Conservation (phyloP, 1,140 invertebrate genomes). For the Aphelenchoides avenae region DNA sequence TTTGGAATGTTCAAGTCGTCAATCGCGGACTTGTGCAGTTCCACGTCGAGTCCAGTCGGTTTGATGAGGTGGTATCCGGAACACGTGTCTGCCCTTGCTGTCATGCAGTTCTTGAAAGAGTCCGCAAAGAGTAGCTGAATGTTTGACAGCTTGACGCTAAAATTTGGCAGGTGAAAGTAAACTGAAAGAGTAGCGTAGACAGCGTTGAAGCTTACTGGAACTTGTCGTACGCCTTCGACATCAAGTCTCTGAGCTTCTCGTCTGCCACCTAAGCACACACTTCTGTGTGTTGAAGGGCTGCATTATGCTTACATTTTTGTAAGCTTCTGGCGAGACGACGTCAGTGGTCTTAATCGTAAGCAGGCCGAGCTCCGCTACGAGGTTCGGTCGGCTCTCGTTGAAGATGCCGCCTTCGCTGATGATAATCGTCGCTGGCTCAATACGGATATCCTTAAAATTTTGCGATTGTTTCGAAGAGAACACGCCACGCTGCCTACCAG, state of each 20-base stretch:
- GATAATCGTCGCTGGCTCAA: conserved; percentile 80
- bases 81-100: conserved; percentile 28
- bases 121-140: conserved; percentile 70
- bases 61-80: conserved; percentile 66
- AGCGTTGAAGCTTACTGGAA: too few species aligned
- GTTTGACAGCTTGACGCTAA: conserved; percentile 74
- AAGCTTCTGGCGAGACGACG: conserved; percentile 59
- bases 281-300: too few species aligned
- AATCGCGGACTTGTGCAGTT: conserved; percentile 78
- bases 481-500: too few species aligned
- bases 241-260: conserved; percentile 69
- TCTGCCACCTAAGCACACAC: conserved; percentile 63
- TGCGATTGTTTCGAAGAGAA: too few species aligned
- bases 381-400: conserved; percentile 64
- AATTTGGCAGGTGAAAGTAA: too few species aligned
- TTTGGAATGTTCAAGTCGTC: conserved; percentile 84
- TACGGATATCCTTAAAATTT: conserved; percentile 76
- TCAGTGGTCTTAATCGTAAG: conserved; percentile 69
- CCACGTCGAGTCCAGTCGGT: conserved; percentile 74
- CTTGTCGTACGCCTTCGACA: conserved; percentile 78
- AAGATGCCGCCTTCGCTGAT: conserved; percentile 79
- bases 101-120: conserved; percentile 62
- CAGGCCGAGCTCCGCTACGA: conserved; percentile 79
- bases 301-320: conserved; percentile 42
- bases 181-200: too few species aligned